A percentile compares a stretch with the other conserved stretches of the same genome.
phyloP scores from a whole-genome alignment of 1,140 invertebrate species.

The Brachionus plicatilis region DNA sequence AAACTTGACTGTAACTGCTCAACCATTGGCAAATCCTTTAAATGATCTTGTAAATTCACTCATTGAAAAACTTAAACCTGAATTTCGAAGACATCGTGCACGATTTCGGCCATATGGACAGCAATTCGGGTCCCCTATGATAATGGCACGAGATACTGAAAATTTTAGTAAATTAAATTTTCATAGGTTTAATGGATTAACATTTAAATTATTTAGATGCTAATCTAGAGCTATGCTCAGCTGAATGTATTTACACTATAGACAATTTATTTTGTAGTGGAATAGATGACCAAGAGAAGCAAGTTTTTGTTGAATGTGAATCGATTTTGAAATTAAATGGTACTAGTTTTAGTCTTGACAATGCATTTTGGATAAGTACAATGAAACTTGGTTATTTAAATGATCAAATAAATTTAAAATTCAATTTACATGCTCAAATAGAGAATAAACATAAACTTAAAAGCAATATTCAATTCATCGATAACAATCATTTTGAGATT shows the following conservation, averaged over 20 bases:
- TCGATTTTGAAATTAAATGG: background rate
- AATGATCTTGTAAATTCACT: background rate
- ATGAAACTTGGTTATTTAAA: background rate
- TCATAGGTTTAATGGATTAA: background rate
- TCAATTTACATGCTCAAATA: background rate
- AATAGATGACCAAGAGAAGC: background rate
- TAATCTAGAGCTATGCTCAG: background rate
- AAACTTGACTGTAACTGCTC: background rate
- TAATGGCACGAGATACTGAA: background rate
- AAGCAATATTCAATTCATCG: background rate
- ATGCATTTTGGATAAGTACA: background rate
- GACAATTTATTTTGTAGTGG: background rate
- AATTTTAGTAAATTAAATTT: background rate
- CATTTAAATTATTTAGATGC: background rate
- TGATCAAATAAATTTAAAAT: background rate
- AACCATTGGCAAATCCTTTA: background rate
- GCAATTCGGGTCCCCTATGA: background rate
- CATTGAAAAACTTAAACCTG: background rate
- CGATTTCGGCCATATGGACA: background rate
- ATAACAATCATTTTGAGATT: background rate
- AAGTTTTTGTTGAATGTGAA: background rate
- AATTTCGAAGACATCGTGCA: background rate
- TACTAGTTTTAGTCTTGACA: background rate
- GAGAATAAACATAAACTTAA: conserved; percentile 12
- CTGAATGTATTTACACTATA: background rate